phyloP scores from a whole-genome alignment of 2,113 vertebrate species.

The Erinaceus europaeus region DNA sequence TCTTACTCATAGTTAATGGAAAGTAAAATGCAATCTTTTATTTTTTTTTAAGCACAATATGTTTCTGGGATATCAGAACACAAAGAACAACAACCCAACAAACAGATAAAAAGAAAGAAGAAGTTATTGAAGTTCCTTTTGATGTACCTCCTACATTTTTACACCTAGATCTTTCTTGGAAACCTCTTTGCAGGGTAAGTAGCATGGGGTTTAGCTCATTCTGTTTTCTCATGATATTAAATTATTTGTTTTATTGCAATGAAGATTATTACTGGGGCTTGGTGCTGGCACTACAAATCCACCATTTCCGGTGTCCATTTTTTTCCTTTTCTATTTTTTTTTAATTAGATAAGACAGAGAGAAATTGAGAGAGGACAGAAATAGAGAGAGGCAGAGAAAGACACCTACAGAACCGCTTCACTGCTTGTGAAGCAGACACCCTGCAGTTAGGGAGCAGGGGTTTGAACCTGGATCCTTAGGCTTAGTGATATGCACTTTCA shows the following conservation, averaged over 20 bases:
- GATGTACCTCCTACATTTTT: conserved; percentile 84
- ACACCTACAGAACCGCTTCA: too few species aligned
- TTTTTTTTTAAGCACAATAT: conserved; percentile 82
- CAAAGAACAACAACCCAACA: conserved; percentile 56
- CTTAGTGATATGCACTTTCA: too few species aligned
- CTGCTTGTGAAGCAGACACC: too few species aligned
- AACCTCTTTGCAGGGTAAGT: conserved; percentile 88
- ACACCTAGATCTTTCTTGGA: conserved; percentile 89
- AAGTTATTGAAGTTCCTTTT: conserved; percentile 69
- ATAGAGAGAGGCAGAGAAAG: too few species aligned
- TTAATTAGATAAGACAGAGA: too few species aligned
- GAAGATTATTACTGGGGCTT: too few species aligned
- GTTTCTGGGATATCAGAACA: conserved; percentile 92
- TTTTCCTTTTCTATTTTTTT: too few species aligned
- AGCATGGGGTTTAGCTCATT: background rate
- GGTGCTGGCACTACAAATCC: too few species aligned
- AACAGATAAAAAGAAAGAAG: conserved; percentile 77
- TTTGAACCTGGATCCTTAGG: too few species aligned
- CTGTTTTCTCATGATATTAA: background rate
- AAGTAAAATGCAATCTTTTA: conserved; percentile 14
- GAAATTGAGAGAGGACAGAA: too few species aligned
- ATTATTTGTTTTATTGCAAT: background rate
- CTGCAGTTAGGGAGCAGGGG: too few species aligned
- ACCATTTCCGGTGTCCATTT: too few species aligned
- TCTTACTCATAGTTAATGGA: conserved; percentile 6